Conservation (phyloP, 2,113 vertebrate genomes). For the Siphamia tubifer region DNA sequence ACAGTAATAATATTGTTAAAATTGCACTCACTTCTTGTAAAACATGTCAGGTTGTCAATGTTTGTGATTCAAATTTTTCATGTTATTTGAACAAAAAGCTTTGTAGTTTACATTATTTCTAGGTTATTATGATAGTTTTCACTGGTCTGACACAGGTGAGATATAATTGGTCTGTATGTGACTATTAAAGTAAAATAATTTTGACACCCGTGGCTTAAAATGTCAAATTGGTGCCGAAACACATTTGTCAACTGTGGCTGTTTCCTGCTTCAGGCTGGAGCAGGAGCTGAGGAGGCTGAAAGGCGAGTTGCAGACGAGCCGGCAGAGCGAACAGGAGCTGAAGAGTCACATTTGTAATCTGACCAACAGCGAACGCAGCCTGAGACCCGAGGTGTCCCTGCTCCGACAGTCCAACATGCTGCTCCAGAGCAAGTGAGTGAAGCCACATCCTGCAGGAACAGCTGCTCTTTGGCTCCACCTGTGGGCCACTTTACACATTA, state of each 20-base stretch:
- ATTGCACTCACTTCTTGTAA: too few species aligned
- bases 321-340: conserved; percentile 82
- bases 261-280: conserved; percentile 68
- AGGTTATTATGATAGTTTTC: too few species aligned
- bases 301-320: conserved; percentile 78
- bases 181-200: too few species aligned
- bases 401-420: conserved; percentile 83
- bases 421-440: conserved; percentile 83
- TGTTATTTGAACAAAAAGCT: too few species aligned
- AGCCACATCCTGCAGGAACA: neutral
- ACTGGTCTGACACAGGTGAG: too few species aligned
- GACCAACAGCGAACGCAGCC: conserved; percentile 82
- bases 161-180: too few species aligned
- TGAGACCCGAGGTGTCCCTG: conserved; percentile 81
- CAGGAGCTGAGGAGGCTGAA: conserved; percentile 79
- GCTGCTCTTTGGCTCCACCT: neutral
- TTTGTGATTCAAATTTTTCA: too few species aligned
- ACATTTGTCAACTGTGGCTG: neutral
- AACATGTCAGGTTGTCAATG: too few species aligned
- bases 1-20: too few species aligned
- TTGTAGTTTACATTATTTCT: too few species aligned
- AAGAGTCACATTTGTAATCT: conserved; percentile 82
- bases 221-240: neutral
- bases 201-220: too few species aligned
- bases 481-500: neutral